Evolutionary conservation across 2,888 invertebrate species (phyloP), one percentile per base, ranked within the genome.

Genomic region (Gortyna flavago): DNA sequence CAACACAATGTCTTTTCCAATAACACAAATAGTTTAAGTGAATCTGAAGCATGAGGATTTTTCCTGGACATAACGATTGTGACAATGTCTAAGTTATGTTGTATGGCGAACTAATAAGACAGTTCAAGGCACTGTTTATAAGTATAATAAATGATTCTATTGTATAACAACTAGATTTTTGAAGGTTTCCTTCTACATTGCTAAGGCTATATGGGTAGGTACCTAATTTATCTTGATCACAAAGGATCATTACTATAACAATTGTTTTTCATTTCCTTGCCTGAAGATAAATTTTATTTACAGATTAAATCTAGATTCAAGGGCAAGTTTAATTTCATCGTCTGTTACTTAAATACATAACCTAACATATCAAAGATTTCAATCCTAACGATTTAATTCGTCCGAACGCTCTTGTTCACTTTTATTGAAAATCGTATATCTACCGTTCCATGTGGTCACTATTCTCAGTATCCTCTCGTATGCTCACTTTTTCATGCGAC

Each of bases 1-100:
- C 44, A 38, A 35, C 8, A 32, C 41, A 69, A 79, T 79, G 69
- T 80, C 16, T 51, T 67, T 48, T 13, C 21, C 11, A 38, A 66
- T 51, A 66, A 54, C 38, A 64, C 54, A 61, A 51, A 8, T 32
- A 35, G 9, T 25, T 32, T n/a, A 29, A 7, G 5, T 25, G 0
- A 48, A 70, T 70, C 32, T 29, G 6, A n/a, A 62, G 44, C 29
- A 18, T 16, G 21, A 51, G 8, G 38, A 59, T 72, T 59, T 72
- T 72, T 69, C 57, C n/a, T 29, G 29, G 18, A 18, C n/a, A 57
- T 32, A n/a, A 41, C 1, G 0, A 73, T 57, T 35, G 18, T 79
- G 57, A 41, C 32, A 38, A 57, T 38, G 29, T 32, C 6, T 5
- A 59, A 44, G 41, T 48, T 48, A 69, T 65, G 29, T 38, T 41